Evolutionary conservation across 2,113 vertebrate genomes (phyloP), one percentile per base, ranked within the genome.

Genomic region (Amblyopsis rosae): DNA sequence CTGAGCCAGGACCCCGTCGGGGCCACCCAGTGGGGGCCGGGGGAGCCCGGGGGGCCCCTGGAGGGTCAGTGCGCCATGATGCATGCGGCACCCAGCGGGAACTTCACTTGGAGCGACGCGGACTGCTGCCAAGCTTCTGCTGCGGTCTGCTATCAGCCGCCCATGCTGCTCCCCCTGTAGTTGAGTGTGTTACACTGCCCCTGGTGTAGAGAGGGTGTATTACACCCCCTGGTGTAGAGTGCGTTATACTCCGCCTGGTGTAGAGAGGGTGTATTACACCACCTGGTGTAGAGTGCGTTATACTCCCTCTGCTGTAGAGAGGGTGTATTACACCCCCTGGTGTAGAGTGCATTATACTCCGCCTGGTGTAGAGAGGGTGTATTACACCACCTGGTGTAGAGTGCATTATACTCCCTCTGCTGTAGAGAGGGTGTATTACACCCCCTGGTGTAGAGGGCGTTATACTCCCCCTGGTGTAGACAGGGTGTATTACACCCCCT

Each of bases 11-110:
- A 2, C 0, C 0, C 5, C 0, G 33, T 86, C 26, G 6, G 0
- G 0, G 5, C 35, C 17, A 77, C 79, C 56, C 73, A 72, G 73
- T 93, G 92, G 92, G 74, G 1, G 0, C 0, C 6, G 0, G 69
- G 47, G 0, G 71, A 91, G 32, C 90, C 90, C 0, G 65, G 72
- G 0, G 0, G 0, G 0, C 48, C 46, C 3, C 0, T 66, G 0
- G 65, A 78, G 0, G 81, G 84, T 10, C 76, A 87, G 74, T 93
- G 92, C 16, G 85, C 55, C 0, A 64, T 58, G 1, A 80, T 87
- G 65, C 73, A 19, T 1, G 45, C 87, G 64, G 7, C 62, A 1
- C 3, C 2, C 0, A 0, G 1, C 3, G 1, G 32, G 0, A 7
- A 33, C 4, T 83, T 82, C 1, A 1, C 0, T 0, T 92, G 91